phyloP scores from a whole-genome alignment of 2,113 vertebrate genomes.

The Rhinopomastus cyanomelas region DNA sequence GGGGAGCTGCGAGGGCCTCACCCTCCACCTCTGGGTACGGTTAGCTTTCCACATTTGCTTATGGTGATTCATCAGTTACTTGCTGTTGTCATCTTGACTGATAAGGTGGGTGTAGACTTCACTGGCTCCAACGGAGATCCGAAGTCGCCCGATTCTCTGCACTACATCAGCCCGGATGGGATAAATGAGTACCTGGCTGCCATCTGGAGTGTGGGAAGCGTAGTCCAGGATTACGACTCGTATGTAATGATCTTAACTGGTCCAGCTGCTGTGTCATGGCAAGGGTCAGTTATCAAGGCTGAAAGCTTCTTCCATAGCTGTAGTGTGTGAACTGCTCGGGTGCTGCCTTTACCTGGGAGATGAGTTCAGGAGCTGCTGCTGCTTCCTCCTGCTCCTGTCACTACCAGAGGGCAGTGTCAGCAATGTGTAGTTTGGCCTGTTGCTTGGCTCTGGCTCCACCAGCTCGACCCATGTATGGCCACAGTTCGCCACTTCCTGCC shows the following conservation, averaged over 20 bases:
- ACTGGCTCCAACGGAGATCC: conserved; percentile 94
- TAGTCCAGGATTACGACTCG: conserved; percentile 93
- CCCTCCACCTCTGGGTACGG: neutral
- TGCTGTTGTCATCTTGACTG: neutral
- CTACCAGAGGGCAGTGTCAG: neutral
- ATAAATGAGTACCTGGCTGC: conserved; percentile 90
- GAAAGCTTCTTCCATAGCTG: neutral
- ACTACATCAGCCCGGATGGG: conserved; percentile 88
- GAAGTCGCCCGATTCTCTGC: conserved; percentile 87
- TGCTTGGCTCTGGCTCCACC: neutral
- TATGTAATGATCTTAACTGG: conserved; percentile 54
- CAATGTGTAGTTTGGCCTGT: neutral
- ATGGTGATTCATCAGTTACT: neutral
- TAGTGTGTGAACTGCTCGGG: neutral
- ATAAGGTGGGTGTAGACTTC: conserved; percentile 92
- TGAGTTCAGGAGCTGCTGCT: neutral
- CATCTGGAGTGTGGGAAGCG: conserved; percentile 90
- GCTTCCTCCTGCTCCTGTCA: neutral
- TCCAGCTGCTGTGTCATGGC: neutral
- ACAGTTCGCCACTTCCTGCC: too few relatives aligned
- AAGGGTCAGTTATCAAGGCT: neutral
- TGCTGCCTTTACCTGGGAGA: neutral
- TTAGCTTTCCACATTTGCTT: neutral
- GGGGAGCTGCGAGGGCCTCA: neutral
- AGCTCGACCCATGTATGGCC: neutral